Base-by-base conservation (phyloP, 92 coral and sea anemone genomes). In the Ricordea florida region DNA sequence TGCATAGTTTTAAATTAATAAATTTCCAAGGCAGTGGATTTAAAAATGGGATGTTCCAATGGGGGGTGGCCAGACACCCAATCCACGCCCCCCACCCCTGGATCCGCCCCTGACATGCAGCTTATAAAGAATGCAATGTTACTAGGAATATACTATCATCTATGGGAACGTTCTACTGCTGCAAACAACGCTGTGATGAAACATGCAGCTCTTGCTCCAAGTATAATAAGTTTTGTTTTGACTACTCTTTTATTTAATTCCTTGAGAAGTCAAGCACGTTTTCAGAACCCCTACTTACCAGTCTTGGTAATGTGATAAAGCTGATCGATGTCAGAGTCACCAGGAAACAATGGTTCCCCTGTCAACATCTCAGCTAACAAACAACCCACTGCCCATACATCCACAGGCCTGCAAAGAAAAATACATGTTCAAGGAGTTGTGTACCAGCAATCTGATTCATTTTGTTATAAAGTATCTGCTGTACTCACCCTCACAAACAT, bases 261-360 rank as follows among this genome's bases (percentile, higher is more conserved):
- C 21, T 44, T 2, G 6, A 7, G 3, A 14, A 28, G 3, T 5
- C 3, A 53, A n/a, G 21, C 5, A 23, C 10, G 27, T 0, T 11
- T 4, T 20, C 14, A 50, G 14, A 20, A 11, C 36, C 2, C 2
- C 4, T 17, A 74, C 97, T 74, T 66, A 91, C 99, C 99, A 89
- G 92, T 89, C 78, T 92, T 91, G 38, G 84, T 60, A 79, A 96
- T 96, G 43, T 92, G 99, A 73, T 96, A 96, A 4, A 96, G 77
- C 69, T 96, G 99, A 71, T 96, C 99, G 58, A 96, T 96, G 59
- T 96, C 99, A 31, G 99, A 96, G 58, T 96, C 99, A n/a, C 99
- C 99, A 8, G 99, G 99, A 62, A 96, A 96, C 66, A 96, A 69
- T 2, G 99, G 99, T 48, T 96, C 99, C 17, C 99, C 99, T 35